These are phyloP conservation scores for Cyphomyrus plagiostoma DNA, from an alignment of 2,113 vertebrate genomes.

Conservation along the genomic window DNA sequence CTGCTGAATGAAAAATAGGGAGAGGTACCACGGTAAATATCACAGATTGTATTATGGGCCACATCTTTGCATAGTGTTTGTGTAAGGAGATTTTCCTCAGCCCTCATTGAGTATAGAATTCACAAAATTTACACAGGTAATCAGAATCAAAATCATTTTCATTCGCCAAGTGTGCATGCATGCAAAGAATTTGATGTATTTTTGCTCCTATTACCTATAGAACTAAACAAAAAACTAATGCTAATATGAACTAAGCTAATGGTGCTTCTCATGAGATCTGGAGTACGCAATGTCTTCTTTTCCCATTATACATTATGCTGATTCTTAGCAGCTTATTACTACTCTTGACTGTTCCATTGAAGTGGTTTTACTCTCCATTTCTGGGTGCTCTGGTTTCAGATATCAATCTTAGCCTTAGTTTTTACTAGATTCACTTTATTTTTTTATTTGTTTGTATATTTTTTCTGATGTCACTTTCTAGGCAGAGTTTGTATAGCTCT, in stretches of 20 bases:
- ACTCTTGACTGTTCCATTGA: not conserved
- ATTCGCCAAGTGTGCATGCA: not conserved
- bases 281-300: not conserved
- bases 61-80: not conserved
- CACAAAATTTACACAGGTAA: not conserved
- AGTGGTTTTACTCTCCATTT: not conserved
- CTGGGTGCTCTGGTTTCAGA: not conserved
- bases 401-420: not conserved
- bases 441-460: not conserved
- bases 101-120: not conserved
- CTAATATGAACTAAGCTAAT: not conserved
- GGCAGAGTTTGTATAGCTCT: not conserved
- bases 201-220: not conserved
- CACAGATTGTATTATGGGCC: not conserved
- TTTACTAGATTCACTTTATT: not conserved
- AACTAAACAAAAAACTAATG: not conserved
- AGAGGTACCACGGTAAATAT: not conserved
- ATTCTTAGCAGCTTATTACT: not conserved
- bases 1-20: not conserved
- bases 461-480: not conserved
- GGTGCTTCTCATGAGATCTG: not conserved
- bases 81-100: not conserved
- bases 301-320: not conserved
- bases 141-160: not conserved
- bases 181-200: not conserved